Base-by-base conservation (phyloP, 2,797 vertebrate genomes). In the Cossypha niveicapilla region DNA sequence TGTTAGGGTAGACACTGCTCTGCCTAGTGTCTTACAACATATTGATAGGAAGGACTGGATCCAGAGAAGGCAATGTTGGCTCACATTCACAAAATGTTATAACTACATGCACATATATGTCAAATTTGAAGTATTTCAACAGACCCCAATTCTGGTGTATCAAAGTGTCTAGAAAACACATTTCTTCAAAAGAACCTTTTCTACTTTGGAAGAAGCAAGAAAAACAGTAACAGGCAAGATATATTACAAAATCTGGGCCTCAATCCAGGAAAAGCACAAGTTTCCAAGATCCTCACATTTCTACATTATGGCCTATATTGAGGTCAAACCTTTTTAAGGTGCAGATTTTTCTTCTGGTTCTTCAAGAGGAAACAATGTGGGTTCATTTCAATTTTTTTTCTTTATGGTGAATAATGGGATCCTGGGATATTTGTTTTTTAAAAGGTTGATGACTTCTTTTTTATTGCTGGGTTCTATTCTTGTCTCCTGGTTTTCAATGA, bases 171-270 rank as follows among this genome's bases (percentile, higher is more conserved):
- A 90, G 84, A 92, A 94, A 91, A 87, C 89, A 83, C 4, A 22
- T 89, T 94, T 96, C 90, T 94, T 93, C 86, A 85, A 91, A 94
- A 93, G 78, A 93, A 42, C 61, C 72, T 95, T 95, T 93, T 95
- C 88, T 95, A 37, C 94, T 92, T 87, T 80, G 61, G 85, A 93
- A 94, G 51, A 93, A 89, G 81, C 61, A 93, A 93, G 90, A 80
- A 95, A 95, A 96, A 92, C 73, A 94, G 90, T 92, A 93, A 89
- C 42, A 87, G 68, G 91, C 93, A 86, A 94, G 92, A 96, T 94
- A 93, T 89, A 95, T 95, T 93, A 89, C 94, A 79, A 90, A 94
- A 91, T 94, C 94, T 93, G 94, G 94, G 95, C 95, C 78, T 61
- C 50, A 28, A 9, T 95, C 94, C 95, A 95, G 94, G 72, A 93